Conservation (phyloP, 2,797 vertebrate species). For the Odontamblyopus rebecca region DNA sequence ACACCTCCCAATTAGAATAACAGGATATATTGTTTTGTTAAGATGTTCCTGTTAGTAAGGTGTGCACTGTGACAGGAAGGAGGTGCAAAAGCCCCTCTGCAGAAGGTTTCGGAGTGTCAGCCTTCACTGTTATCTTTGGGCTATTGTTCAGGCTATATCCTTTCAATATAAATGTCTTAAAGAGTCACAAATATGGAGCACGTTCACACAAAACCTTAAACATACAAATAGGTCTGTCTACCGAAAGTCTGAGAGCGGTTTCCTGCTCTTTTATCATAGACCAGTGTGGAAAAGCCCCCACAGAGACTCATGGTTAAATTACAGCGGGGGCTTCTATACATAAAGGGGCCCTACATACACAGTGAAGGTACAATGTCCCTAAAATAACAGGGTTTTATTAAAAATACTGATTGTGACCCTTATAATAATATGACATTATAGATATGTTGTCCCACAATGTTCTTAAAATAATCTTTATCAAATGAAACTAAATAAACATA, state of each 20-base stretch:
- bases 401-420: constrained; percentile 10
- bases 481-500: constrained; percentile 6
- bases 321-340: constrained; percentile 18
- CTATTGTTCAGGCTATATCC: constrained; percentile 46
- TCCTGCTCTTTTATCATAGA: constrained; percentile 35
- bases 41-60: constrained; percentile 63
- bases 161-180: constrained; percentile 52
- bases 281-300: constrained; percentile 18
- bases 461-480: constrained; percentile 12
- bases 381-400: constrained; percentile 12
- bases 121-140: constrained; percentile 32
- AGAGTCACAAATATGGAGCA: constrained; percentile 27
- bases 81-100: constrained; percentile 50
- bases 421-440: constrained; percentile 7
- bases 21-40: constrained; percentile 71
- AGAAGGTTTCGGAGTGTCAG: constrained; percentile 29
- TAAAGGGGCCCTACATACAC: neutral
- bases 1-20: constrained; percentile 64
- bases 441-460: constrained; percentile 7
- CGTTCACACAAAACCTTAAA: constrained; percentile 22
- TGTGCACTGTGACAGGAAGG: constrained; percentile 60
- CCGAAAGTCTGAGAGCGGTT: constrained; percentile 30
- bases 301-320: constrained; percentile 17
- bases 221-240: constrained; percentile 45
- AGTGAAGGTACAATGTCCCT: constrained; percentile 3